A percentile compares a stretch with the other conserved stretches of the same genome.
These are phyloP conservation scores for Blomia tropicalis DNA, from an alignment of 2,888 invertebrate genomes.

Conservation along the genomic window DNA sequence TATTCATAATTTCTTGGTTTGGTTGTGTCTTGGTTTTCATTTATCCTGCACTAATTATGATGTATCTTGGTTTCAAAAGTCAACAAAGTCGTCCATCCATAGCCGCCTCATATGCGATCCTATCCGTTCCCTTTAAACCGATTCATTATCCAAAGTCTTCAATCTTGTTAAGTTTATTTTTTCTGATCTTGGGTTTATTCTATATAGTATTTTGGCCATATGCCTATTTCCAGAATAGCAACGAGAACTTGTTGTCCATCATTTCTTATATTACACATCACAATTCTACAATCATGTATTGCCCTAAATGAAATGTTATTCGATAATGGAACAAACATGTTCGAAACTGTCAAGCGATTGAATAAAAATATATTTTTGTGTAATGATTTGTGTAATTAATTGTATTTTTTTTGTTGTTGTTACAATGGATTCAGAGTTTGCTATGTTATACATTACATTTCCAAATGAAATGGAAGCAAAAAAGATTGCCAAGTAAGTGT, in stretches of 20 bases:
- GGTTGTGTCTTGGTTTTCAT: neutral
- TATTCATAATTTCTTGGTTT: neutral
- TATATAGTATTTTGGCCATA: slow-evolving; percentile 7
- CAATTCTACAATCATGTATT: neutral
- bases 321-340: neutral
- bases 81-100: neutral
- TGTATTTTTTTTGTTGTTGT: neutral
- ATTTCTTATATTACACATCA: neutral
- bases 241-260: neutral
- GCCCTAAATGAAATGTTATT: neutral
- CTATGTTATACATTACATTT: slow-evolving; percentile 4
- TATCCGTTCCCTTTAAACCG: neutral
- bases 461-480: neutral
- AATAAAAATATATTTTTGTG: no score
- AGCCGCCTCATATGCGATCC: neutral
- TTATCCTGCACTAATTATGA: neutral
- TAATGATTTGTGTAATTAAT: neutral
- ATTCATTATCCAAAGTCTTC: neutral
- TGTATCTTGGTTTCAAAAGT: neutral
- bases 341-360: neutral
- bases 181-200: neutral
- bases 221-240: neutral
- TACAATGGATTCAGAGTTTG: neutral
- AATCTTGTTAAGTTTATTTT: neutral
- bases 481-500: slow-evolving; percentile 10